phyloP scores from a whole-genome alignment of 2,113 vertebrate genomes.

The Abramis brama region DNA sequence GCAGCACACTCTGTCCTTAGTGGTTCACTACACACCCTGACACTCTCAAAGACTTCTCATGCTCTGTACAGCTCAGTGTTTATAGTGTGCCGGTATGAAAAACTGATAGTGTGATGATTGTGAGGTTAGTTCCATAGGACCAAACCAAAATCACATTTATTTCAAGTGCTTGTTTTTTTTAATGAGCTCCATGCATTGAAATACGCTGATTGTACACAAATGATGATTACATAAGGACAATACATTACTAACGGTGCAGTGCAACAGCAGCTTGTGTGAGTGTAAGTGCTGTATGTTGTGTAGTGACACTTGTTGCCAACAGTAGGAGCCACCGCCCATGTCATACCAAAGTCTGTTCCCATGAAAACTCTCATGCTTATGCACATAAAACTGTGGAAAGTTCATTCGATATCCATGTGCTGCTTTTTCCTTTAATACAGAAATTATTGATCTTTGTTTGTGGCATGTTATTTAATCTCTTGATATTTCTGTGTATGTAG shows the following conservation, averaged over 20 bases:
- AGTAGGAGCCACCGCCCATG: slow-evolving; percentile 33
- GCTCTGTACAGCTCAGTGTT: neutral
- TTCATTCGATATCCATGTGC: neutral
- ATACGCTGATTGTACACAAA: neutral
- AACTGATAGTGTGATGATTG: neutral
- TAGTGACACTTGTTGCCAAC: neutral
- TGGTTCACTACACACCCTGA: slow-evolving; percentile 67
- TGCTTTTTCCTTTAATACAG: neutral
- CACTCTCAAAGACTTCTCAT: neutral
- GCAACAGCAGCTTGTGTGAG: neutral
- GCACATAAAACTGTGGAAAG: neutral
- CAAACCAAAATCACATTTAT: neutral
- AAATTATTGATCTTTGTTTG: neutral
- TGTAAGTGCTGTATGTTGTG: neutral
- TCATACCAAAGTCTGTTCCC: neutral
- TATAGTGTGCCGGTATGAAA: neutral
- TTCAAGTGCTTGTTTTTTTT: neutral
- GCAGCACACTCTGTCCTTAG: slow-evolving; percentile 49
- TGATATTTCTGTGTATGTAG: too few species aligned
- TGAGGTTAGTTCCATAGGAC: neutral
- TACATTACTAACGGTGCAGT: neutral
- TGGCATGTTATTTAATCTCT: neutral
- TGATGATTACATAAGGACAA: neutral
- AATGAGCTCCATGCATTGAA: too few species aligned
- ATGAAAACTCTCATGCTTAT: neutral